Conservation (phyloP, 2,888 invertebrate species). For the Caenorhabditis sp. region DNA sequence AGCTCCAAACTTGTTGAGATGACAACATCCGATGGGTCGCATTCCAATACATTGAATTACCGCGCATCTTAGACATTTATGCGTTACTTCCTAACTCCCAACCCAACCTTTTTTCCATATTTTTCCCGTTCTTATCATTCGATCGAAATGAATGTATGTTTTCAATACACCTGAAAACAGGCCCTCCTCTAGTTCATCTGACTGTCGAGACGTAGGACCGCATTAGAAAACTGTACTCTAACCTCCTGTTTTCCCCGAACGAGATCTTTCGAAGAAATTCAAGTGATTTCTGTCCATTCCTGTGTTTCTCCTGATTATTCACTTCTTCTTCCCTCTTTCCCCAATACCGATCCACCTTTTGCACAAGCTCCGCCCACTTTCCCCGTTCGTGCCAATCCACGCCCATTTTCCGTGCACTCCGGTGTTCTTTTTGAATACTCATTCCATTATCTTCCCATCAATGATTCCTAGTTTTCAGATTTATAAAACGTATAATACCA, state of each 20-base stretch:
- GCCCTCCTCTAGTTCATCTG: neutral
- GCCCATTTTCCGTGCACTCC: neutral
- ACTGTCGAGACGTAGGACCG: neutral
- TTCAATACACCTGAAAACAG: conserved; percentile 8
- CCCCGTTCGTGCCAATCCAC: neutral
- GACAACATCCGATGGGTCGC: neutral
- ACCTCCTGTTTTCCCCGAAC: neutral
- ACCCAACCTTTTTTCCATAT: neutral
- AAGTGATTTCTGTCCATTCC: neutral
- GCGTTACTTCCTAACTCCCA: neutral
- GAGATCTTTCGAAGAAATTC: neutral
- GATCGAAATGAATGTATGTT: conserved; percentile 6
- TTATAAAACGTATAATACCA: conserved; percentile 11
- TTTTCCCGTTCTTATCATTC: conserved; percentile 8
- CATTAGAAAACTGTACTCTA: neutral
- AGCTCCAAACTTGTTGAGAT: neutral
- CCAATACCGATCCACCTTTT: neutral
- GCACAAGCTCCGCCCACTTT: conserved; percentile 25
- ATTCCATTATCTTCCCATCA: neutral
- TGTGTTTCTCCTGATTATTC: too few relatives aligned
- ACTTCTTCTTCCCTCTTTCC: neutral
- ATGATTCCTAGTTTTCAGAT: neutral
- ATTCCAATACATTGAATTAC: neutral
- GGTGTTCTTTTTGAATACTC: neutral
- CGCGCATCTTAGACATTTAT: too few relatives aligned